Conservation (phyloP, 2,888 invertebrate species). For the Emmelina monodactyla region DNA sequence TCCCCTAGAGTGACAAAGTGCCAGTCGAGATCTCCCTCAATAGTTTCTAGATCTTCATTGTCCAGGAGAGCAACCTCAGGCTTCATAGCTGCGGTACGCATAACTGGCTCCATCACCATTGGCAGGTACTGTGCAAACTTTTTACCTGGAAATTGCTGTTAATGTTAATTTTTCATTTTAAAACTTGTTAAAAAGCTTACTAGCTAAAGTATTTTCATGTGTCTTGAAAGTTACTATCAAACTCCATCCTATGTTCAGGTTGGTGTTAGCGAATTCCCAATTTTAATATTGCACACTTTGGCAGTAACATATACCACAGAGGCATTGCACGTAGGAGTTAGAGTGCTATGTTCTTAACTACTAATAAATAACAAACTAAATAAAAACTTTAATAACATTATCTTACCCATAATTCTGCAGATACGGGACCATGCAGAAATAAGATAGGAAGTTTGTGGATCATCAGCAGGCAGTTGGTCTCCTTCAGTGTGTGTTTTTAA, state of each 20-base stretch:
- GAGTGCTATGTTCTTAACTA: background rate
- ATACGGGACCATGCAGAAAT: slow-evolving; percentile 99
- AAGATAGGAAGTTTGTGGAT: slow-evolving; percentile 96
- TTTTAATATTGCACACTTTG: slow-evolving; percentile 48
- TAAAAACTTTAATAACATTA: background rate
- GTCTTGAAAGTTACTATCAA: slow-evolving; percentile 60
- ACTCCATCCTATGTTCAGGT: slow-evolving; percentile 42
- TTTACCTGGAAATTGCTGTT: slow-evolving; percentile 61
- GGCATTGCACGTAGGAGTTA: slow-evolving; percentile 29
- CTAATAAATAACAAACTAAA: no score
- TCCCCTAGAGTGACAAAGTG: slow-evolving; percentile 93
- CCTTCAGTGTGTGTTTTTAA: slow-evolving; percentile 89
- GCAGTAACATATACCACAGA: slow-evolving; percentile 38
- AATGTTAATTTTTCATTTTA: no score
- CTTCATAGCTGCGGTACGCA: slow-evolving; percentile 90
- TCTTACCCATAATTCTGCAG: slow-evolving; percentile 84
- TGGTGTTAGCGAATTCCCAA: slow-evolving; percentile 59
- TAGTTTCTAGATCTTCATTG: slow-evolving; percentile 82
- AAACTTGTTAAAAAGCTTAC: slow-evolving; percentile 5
- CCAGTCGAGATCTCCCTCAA: slow-evolving; percentile 91
- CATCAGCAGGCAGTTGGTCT: slow-evolving; percentile 88
- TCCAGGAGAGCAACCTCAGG: slow-evolving; percentile 92
- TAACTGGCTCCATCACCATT: slow-evolving; percentile 93
- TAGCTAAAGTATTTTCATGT: no score
- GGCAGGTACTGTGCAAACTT: slow-evolving; percentile 92